Conservation (phyloP, 2,888 invertebrate genomes). For the Ischnus inquisitorius region DNA sequence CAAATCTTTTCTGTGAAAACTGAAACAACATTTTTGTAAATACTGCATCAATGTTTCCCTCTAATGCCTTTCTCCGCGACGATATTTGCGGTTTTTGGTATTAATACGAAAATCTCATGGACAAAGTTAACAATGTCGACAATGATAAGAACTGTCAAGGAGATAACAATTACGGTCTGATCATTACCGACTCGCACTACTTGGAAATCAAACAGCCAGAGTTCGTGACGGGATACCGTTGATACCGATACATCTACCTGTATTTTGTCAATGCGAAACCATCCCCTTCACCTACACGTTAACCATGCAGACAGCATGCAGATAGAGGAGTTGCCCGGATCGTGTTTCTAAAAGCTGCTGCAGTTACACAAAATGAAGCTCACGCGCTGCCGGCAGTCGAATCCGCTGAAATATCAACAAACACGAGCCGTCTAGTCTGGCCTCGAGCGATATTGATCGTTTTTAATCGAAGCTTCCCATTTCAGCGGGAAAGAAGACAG, state of each 20-base stretch:
- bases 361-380: not conserved
- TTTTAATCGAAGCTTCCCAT: constrained; percentile 57
- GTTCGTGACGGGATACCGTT: not conserved
- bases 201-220: not conserved
- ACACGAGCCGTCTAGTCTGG: constrained; percentile 27
- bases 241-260: not conserved
- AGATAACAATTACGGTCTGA: constrained; percentile 36
- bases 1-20: not conserved
- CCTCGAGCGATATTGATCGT: constrained; percentile 55
- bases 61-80: not conserved
- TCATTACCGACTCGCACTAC: constrained; percentile 47
- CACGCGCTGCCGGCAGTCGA: constrained; percentile 29
- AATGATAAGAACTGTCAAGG: not conserved
- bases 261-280: not conserved
- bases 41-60: not conserved
- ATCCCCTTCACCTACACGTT: not conserved
- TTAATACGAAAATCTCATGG: not conserved
- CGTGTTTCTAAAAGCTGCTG: constrained; percentile 14
- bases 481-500: constrained; percentile 27
- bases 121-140: too few relatives aligned
- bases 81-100: not conserved
- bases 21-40: not conserved
- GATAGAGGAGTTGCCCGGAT: not conserved
- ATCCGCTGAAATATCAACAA: constrained; percentile 18
- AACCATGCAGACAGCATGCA: not conserved